phyloP scores from a whole-genome alignment of 1,140 invertebrate species.

The Pseudomyrmex sp. region DNA sequence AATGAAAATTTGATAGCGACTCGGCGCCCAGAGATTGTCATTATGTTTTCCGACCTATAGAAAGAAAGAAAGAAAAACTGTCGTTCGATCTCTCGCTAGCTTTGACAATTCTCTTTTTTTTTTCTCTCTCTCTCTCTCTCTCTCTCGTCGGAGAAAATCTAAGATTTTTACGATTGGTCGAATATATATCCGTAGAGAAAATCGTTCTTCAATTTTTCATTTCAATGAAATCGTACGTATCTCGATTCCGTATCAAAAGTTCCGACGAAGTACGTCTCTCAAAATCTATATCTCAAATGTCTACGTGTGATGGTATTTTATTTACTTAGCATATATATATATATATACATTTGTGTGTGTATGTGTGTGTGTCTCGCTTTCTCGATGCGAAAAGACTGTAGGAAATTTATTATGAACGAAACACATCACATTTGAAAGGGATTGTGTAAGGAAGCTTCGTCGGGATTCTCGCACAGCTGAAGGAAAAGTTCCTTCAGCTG shows the following conservation, averaged over 20 bases:
- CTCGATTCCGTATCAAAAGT: not conserved
- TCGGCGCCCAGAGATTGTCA: not conserved
- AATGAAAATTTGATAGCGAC: slow-evolving; percentile 18
- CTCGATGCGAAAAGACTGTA: not conserved
- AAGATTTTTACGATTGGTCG: not conserved
- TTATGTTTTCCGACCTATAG: not conserved
- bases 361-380: no score
- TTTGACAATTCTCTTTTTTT: not conserved
- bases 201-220: not conserved
- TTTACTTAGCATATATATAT: slow-evolving; percentile 3
- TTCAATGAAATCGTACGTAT: not conserved
- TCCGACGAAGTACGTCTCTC: not conserved
- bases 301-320: not conserved
- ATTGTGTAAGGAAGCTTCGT: not conserved
- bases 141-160: not conserved
- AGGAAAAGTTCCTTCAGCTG: no score
- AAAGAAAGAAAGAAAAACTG: not conserved
- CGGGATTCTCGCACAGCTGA: no score
- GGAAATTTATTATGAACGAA: not conserved
- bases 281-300: not conserved
- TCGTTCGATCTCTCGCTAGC: not conserved
- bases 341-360: not conserved
- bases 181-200: slow-evolving; percentile 4
- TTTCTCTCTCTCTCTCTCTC: no score
- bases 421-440: not conserved